A percentile compares a stretch with the other conserved stretches of the same genome.
Conservation (phyloP, 2,797 vertebrate species). For the Myotis vivesi region DNA sequence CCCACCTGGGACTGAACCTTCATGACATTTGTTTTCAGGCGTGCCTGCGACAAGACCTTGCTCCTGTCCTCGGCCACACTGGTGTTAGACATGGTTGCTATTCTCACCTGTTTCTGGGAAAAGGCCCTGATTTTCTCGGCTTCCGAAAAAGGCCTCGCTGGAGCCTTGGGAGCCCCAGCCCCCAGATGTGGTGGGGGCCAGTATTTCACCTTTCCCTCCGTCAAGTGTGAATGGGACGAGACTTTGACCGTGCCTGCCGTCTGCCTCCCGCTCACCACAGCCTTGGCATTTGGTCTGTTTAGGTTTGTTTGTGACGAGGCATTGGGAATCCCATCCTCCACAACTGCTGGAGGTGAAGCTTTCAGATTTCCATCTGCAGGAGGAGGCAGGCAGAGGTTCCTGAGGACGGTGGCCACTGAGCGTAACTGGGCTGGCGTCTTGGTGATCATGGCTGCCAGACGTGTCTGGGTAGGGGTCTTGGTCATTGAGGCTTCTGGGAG, state of each 20-base stretch:
- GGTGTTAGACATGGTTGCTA: fast-evolving
- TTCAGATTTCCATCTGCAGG: neutral
- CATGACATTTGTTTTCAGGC: neutral
- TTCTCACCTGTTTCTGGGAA: neutral
- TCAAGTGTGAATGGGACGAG: neutral
- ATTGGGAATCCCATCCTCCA: fast-evolving
- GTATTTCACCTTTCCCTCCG: neutral
- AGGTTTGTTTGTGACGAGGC: neutral
- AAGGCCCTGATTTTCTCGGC: neutral
- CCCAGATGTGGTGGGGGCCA: neutral
- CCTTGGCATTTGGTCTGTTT: neutral
- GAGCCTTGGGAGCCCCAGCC: neutral
- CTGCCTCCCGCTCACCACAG: fast-evolving
- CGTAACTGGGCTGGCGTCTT: constrained; percentile 61
- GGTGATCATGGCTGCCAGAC: constrained; percentile 4
- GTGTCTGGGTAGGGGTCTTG: neutral
- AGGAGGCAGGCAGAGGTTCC: neutral
- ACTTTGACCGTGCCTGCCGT: fast-evolving
- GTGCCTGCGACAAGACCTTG: neutral
- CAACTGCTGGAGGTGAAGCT: fast-evolving
- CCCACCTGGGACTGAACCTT: neutral
- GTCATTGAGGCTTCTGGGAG: neutral
- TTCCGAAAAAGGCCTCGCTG: neutral
- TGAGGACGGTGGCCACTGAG: neutral
- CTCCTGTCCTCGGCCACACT: fast-evolving